A percentile compares a stretch with the other conserved stretches of the same genome.
Evolutionary conservation across 2,797 vertebrate genomes (phyloP).

Genomic region (Epinephelus malabaricus): DNA sequence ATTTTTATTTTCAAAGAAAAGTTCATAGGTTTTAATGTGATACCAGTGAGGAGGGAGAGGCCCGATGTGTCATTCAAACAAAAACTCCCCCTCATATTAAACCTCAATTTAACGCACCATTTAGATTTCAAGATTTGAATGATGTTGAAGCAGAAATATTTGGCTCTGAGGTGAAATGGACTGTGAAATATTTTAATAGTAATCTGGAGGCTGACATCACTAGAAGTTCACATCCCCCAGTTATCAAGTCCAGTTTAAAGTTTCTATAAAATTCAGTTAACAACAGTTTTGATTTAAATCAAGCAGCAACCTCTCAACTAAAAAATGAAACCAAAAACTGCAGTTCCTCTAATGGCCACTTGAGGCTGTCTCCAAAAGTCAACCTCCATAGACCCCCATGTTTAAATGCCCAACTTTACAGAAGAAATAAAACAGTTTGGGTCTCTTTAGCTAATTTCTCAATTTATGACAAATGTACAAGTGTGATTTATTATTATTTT

Average conservation of each 20-base stretch:
- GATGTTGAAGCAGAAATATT: conserved; percentile 5
- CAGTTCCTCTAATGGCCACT: too few species aligned
- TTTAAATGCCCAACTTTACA: too few species aligned
- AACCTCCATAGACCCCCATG: too few species aligned
- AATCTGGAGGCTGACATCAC: background rate
- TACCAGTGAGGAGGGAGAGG: conserved; percentile 11
- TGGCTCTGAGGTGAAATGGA: background rate
- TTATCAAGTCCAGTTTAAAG: background rate
- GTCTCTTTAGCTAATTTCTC: too few species aligned
- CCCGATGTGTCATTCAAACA: conserved; percentile 21
- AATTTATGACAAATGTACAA: too few species aligned
- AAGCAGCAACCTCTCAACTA: too few species aligned
- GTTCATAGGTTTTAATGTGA: conserved; percentile 1
- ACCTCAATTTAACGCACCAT: background rate
- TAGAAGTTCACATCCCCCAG: background rate
- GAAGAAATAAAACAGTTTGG: too few species aligned
- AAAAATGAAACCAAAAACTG: too few species aligned
- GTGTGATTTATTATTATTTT: too few species aligned
- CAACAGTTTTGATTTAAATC: too few species aligned
- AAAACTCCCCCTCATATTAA: background rate
- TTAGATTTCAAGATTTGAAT: background rate
- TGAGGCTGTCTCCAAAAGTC: too few species aligned
- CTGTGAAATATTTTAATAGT: background rate
- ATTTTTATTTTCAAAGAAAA: conserved; percentile 15
- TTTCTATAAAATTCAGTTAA: background rate